Evolutionary conservation across 2,888 invertebrate species (phyloP).

Genomic region (Xestia c-nigrum): DNA sequence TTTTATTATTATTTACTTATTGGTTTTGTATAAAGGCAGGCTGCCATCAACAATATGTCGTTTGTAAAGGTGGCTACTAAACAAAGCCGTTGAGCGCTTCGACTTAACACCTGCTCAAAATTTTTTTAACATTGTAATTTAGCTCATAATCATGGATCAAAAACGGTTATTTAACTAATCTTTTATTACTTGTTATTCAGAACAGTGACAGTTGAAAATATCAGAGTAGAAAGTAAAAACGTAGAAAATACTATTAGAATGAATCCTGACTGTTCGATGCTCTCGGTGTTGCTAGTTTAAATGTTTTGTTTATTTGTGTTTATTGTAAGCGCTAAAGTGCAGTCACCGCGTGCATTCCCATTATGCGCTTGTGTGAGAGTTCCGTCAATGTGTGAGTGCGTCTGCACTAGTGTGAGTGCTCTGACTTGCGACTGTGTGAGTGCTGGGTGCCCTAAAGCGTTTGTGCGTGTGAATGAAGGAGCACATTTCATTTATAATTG

Average conservation of each 20-base stretch:
- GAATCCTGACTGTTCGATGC: conserved; percentile 78
- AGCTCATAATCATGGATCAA: conserved; percentile 61
- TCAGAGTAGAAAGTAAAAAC: conserved; percentile 40
- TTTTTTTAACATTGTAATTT: conserved; percentile 70
- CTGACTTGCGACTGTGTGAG: conserved; percentile 74
- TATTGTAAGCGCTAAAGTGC: conserved; percentile 90
- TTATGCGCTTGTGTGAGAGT: conserved; percentile 79
- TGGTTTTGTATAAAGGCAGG: conserved; percentile 87
- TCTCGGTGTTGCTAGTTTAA: conserved; percentile 82
- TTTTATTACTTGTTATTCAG: conserved; percentile 33
- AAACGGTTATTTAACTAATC: conserved; percentile 63
- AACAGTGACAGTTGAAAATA: conserved; percentile 52
- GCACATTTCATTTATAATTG: conserved; percentile 91
- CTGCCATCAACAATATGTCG: conserved; percentile 89
- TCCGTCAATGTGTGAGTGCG: conserved; percentile 76
- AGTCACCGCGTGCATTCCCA: conserved; percentile 90
- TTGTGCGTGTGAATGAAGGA: conserved; percentile 90
- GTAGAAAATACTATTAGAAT: conserved; percentile 62
- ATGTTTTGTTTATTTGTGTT: conserved; percentile 90
- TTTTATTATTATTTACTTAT: conserved; percentile 89
- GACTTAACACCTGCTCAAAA: conserved; percentile 85
- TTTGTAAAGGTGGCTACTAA: conserved; percentile 89
- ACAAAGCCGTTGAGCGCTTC: conserved; percentile 87
- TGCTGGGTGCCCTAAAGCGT: conserved; percentile 86
- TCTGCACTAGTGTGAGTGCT: conserved; percentile 79